Evolutionary conservation across 2,113 vertebrate genomes (phyloP).

Genomic region (Naja naja): DNA sequence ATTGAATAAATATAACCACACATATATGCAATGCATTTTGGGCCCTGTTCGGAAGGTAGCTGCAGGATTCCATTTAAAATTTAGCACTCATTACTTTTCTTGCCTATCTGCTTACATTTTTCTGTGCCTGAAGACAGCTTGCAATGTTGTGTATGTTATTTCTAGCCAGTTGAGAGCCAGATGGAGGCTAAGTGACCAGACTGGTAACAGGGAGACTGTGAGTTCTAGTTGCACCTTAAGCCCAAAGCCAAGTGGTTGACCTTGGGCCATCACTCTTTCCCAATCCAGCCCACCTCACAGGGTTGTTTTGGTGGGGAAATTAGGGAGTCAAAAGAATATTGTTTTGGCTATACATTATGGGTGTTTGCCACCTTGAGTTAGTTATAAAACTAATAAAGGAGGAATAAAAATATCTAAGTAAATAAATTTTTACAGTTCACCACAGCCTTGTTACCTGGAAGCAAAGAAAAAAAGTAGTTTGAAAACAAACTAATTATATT

Average conservation of each 20-base stretch:
- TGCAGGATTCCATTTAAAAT: neutral
- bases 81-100: neutral
- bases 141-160: neutral
- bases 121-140: constrained; percentile 3
- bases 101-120: neutral
- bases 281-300: neutral
- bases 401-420: neutral
- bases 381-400: neutral
- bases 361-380: neutral
- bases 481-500: constrained; percentile 39
- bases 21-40: neutral
- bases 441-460: neutral
- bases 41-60: neutral
- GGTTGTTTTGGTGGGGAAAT: neutral
- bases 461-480: neutral
- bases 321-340: neutral
- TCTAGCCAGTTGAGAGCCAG: neutral
- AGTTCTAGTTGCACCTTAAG: neutral
- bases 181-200: neutral
- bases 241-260: neutral
- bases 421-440: neutral
- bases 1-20: neutral
- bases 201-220: neutral
- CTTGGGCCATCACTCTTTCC: neutral
- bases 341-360: too few relatives aligned